These are phyloP conservation scores for Lutjanus argentimaculatus DNA, from an alignment of 2,797 vertebrate genomes.

Conservation along the genomic window DNA sequence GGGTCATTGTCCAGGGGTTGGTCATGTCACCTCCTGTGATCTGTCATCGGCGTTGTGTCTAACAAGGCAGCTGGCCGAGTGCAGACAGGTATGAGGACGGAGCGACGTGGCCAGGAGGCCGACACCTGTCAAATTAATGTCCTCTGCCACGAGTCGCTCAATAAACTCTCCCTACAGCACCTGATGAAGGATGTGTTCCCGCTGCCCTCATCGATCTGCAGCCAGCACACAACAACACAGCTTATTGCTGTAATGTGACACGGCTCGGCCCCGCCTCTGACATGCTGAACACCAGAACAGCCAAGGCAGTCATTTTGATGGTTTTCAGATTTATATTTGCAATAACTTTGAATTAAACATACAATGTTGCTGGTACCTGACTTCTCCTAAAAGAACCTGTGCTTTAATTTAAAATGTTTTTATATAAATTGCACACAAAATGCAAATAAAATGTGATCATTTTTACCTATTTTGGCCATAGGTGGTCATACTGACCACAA, in stretches of 20 bases:
- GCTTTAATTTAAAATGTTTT: no score
- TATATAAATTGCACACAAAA: no score
- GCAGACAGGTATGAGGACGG: conserved; percentile 44
- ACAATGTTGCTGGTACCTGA: no score
- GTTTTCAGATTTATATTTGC: no score
- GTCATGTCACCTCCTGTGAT: conserved; percentile 39
- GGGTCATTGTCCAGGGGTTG: conserved; percentile 36
- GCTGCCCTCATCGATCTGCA: conserved; percentile 47
- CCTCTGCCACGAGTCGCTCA: conserved; percentile 44
- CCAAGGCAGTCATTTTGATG: no score
- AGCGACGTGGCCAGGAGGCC: conserved; percentile 41
- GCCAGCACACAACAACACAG: conserved; percentile 21
- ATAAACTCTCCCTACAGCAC: conserved; percentile 58
- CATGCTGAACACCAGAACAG: neutral
- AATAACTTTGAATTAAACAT: no score
- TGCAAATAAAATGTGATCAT: no score
- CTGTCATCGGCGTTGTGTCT: conserved; percentile 54
- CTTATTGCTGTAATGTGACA: conserved; percentile 33
- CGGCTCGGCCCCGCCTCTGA: conserved; percentile 6
- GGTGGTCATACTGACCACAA: no score
- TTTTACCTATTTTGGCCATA: no score
- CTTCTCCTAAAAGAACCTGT: no score
- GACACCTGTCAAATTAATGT: conserved; percentile 60
- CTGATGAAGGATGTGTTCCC: conserved; percentile 50
- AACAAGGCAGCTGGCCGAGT: conserved; percentile 42